Percentiles rank a stretch among this genome's conserved stretches.
Conservation (phyloP, 2,797 vertebrate genomes). For the Australoheros facetus region DNA sequence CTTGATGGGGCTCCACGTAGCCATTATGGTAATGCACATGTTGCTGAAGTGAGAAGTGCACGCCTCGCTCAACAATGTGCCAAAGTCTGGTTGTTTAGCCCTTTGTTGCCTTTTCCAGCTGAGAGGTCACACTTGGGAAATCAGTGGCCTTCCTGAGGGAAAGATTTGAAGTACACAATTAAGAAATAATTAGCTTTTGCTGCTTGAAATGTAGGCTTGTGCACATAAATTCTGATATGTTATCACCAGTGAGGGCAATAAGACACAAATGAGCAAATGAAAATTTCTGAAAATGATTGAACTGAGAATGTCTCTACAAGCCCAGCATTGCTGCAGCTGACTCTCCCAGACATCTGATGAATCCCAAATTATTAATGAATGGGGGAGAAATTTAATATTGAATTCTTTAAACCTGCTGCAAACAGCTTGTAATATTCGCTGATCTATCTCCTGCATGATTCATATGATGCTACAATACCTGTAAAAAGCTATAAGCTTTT, state of each 20-base stretch:
- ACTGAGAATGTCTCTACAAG: constrained; percentile 25
- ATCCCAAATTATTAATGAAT: constrained; percentile 64
- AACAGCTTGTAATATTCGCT: constrained; percentile 60
- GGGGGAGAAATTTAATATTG: constrained; percentile 57
- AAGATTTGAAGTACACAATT: constrained; percentile 36
- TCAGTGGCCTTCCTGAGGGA: constrained; percentile 18
- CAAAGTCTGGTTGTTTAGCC: constrained; percentile 32
- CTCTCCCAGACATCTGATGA: constrained; percentile 51
- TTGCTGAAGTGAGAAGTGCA: constrained; percentile 35
- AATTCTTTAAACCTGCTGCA: constrained; percentile 64
- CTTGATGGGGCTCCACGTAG: constrained; percentile 54
- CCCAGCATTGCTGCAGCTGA: constrained; percentile 34
- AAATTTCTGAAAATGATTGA: constrained; percentile 32
- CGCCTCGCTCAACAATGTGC: constrained; percentile 12
- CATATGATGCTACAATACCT: constrained; percentile 20
- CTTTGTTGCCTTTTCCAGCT: constrained; percentile 18
- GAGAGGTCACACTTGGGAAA: constrained; percentile 47
- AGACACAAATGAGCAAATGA: constrained; percentile 6
- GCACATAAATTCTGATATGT: constrained; percentile 1
- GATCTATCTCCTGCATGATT: constrained; percentile 36
- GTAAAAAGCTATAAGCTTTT: constrained; percentile 16
- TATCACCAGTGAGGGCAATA: constrained; percentile 13
- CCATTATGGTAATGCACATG: constrained; percentile 48
- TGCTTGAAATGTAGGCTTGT: constrained; percentile 14
- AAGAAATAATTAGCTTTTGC: constrained; percentile 41